Percentiles rank a stretch among this genome's conserved stretches.
Evolutionary conservation across 2,888 invertebrate species (phyloP).

Genomic region (Pollenia labialis): DNA sequence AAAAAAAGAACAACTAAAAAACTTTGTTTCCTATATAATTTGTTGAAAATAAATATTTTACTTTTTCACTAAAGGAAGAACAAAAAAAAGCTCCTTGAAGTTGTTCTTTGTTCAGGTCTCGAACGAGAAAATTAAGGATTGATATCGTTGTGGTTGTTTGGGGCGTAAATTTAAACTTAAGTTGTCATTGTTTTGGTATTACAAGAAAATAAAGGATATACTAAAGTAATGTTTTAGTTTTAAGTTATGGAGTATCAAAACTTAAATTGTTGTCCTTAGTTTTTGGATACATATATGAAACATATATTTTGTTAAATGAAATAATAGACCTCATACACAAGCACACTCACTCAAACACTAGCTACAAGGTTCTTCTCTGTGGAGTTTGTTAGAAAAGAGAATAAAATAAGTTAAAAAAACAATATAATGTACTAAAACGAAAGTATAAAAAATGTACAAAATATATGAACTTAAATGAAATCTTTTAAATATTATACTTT

Average conservation of each 20-base stretch:
- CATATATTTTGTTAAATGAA: too few relatives aligned
- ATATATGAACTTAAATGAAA: too few relatives aligned
- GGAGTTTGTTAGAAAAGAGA: not conserved
- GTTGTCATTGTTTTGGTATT: conserved; percentile 42
- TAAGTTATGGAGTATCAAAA: conserved; percentile 10
- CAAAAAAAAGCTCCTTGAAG: conserved; percentile 32
- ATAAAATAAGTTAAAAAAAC: not conserved
- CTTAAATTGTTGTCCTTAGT: not conserved
- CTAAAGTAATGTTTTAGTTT: conserved; percentile 6
- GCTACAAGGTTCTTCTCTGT: not conserved
- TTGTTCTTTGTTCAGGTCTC: conserved; percentile 48
- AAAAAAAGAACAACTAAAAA: conserved; percentile 50
- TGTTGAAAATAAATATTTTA: conserved; percentile 24
- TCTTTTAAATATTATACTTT: too few relatives aligned
- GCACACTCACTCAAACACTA: not conserved
- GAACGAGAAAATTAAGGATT: conserved; percentile 38
- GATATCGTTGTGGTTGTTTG: conserved; percentile 42
- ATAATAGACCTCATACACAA: too few relatives aligned
- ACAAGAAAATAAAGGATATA: not conserved
- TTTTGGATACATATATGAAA: not conserved
- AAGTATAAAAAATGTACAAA: too few relatives aligned
- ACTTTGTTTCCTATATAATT: conserved; percentile 11
- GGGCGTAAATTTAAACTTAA: conserved; percentile 63
- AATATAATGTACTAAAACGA: not conserved
- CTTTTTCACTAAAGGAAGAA: not conserved